Base-by-base conservation (phyloP, 2,113 vertebrate species). In the Hippocampus mohnikei region DNA sequence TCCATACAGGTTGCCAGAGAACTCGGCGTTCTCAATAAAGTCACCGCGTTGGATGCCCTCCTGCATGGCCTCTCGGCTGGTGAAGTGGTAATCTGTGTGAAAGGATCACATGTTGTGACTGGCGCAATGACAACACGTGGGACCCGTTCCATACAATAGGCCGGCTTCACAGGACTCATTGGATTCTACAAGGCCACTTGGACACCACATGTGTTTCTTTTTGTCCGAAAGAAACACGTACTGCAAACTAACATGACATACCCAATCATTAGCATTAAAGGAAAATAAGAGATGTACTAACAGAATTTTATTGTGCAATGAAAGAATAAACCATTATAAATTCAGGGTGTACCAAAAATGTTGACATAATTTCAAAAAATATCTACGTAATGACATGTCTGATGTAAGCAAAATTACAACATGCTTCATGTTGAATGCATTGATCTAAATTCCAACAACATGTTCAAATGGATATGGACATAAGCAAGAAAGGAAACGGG, bases 1-100 rank as follows among this genome's bases (percentile, higher is more conserved):
- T 77, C 97, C 97, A 0, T 99, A 99, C 85, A 98, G 88, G 69
- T 98, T 98, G 15, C 96, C 96, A 0, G 96, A 98, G 88, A 98
- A 99, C 79, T 95, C 94, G 0, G 95, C 95, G 0, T 95, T 94
- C 81, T 99, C 96, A 0, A 99, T 95, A 82, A 97, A 98, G 23
- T 95, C 92, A 0, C 94, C 95, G 0, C 93, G 92, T 5, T 92
- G 90, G 0, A 99, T 95, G 16, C 93, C 93, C 5, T 90, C 90
- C 90, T 93, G 93, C 96, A 98, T 96, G 71, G 87, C 92, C 80
- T 96, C 95, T 75, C 91, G 92, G 29, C 89, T 94, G 74, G 94
- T 94, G 86, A 94, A 98, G 89, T 97, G 94, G 80, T 99, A 99
- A 90, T 98, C 97, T 98, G 82, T 5, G 72, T 78, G 1, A 41